phyloP scores from a whole-genome alignment of 2,113 vertebrate genomes.

The Conger conger region DNA sequence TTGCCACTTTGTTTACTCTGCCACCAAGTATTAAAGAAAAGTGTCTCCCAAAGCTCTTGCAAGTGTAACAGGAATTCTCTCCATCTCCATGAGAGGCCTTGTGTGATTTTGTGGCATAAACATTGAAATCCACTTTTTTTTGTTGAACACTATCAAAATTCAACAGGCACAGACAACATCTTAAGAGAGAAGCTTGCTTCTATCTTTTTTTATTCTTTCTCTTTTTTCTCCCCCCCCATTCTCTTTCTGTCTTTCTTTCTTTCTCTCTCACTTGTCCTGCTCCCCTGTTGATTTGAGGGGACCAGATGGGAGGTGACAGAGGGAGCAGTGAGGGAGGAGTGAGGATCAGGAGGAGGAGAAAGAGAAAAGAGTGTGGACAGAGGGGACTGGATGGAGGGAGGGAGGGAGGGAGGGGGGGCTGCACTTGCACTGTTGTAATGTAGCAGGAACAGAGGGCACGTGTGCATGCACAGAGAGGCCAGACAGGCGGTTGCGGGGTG shows the following conservation, averaged over 20 bases:
- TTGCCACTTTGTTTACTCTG: not conserved
- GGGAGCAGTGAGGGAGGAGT: constrained; percentile 43
- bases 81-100: not conserved
- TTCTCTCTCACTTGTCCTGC: not conserved
- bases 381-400: constrained; percentile 16
- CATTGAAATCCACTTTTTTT: not conserved
- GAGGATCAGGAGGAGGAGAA: constrained; percentile 24
- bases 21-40: not conserved
- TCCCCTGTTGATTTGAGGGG: constrained; percentile 14
- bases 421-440: constrained; percentile 40
- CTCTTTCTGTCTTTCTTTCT: not conserved
- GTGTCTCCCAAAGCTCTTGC: not conserved
- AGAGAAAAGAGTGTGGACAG: constrained; percentile 23
- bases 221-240: not conserved
- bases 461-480: not conserved
- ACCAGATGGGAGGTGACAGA: constrained; percentile 42
- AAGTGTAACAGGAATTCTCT: not conserved
- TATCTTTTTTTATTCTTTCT: not conserved
- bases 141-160: constrained; percentile 29
- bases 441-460: constrained; percentile 14
- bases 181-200: not conserved
- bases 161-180: not conserved
- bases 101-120: not conserved
- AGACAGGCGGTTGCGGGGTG: not conserved
- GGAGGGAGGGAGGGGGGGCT: constrained; percentile 32